These are phyloP conservation scores for Oncorhynchus gorbuscha DNA, from an alignment of 2,113 vertebrate genomes.

Conservation along the genomic window DNA sequence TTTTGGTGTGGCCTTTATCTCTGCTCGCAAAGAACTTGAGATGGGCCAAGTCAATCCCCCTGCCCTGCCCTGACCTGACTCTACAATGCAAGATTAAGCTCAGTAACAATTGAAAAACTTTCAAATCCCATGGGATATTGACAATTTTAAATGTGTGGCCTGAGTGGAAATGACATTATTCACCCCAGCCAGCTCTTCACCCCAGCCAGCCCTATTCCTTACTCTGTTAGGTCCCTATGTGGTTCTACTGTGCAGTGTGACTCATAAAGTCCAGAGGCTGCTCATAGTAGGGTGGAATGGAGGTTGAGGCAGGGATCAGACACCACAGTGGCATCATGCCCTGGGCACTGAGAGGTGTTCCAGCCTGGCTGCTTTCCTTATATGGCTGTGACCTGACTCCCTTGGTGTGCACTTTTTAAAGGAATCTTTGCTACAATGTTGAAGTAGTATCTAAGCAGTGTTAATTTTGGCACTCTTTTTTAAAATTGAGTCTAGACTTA, in stretches of 20 bases:
- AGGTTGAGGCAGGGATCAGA: not conserved
- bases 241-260: not conserved
- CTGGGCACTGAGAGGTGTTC: not conserved
- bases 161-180: not conserved
- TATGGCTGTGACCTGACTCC: slow-evolving; percentile 8
- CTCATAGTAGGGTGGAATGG: not conserved
- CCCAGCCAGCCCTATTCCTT: not conserved
- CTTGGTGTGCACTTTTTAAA: not conserved
- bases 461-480: too few relatives aligned
- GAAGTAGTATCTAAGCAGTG: too few relatives aligned
- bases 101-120: not conserved
- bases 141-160: too few relatives aligned
- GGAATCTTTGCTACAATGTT: not conserved
- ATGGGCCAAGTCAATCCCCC: too few relatives aligned
- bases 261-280: not conserved
- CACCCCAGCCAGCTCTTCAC: not conserved
- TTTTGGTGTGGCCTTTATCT: not conserved
- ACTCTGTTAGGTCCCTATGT: not conserved
- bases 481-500: too few relatives aligned
- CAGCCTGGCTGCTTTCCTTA: slow-evolving; percentile 12
- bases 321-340: not conserved
- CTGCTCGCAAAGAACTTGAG: too few relatives aligned
- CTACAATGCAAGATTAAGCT: too few relatives aligned
- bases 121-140: not conserved
- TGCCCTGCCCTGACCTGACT: too few relatives aligned